Base-by-base conservation (phyloP, 2,888 invertebrate genomes). In the Leptopterna dolabrata region DNA sequence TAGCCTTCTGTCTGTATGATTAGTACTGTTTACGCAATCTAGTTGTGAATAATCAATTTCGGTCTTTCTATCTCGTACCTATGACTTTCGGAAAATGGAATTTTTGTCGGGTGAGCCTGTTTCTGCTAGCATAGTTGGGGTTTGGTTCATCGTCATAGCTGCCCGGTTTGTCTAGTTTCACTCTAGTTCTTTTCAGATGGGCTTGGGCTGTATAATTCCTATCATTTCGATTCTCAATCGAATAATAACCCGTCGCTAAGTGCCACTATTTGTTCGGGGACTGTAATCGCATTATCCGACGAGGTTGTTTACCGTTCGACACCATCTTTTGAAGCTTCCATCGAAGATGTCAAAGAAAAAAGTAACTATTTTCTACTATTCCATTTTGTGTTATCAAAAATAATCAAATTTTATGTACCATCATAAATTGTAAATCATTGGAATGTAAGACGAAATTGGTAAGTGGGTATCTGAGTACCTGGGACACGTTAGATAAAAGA, bases 241-340 rank as follows among this genome's bases (percentile, higher is more conserved):
- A 19, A 24, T 0, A 24, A 24, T 63, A 24, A 7, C 24, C 63
- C 24, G 9, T 11, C 19, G 13, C 19, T 63, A 36, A 9, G 63
- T 11, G 63, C 63, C 63, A 63, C 51, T 16, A 51, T 14, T 51
- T 16, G 51, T 4, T 19, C 51, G n/a, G n/a, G n/a, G n/a, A 51
- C n/a, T 51, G n/a, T 63, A 24, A 63, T 73, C 19, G 36, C 36
- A 73, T 36, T 36, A 73, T 73, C 19, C 78, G n/a, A 11, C 27
- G 83, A 30, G 14, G 43, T 85, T 85, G 85, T 85, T 85, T 85
- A 85, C 85, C n/a, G 85, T 63, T 71, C 73, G 85, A 45, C 85
- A 73, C 85, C 85, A 85, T 85, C 85, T 85, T 85, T 43, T 29
- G 30, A 14, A 55, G 43, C 76, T 73, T 85, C 45, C 29, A 14